Evolutionary conservation across 2,888 invertebrate species (phyloP), one percentile per base, ranked within the genome.

Genomic region (Gisinianus flammeolus): DNA sequence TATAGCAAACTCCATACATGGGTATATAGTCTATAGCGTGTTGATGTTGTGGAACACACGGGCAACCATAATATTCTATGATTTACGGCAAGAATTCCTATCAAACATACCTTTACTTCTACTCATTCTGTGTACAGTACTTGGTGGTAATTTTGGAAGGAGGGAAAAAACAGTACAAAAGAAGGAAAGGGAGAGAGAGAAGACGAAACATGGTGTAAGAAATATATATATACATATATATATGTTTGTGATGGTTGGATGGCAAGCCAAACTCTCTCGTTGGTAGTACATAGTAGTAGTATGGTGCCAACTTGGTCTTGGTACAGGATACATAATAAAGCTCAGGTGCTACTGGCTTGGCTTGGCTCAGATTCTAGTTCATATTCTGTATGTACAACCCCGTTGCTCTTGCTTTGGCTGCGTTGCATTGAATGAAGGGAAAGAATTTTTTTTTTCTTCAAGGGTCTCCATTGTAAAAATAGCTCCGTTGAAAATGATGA

Each of bases 401-500:
- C 12, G 44, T 44, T 44, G 44, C 19, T 12, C 44, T n/a, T n/a
- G 22, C 22, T 22, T 58, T 2, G 22, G 58, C 58, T n/a, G 8
- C 58, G 22, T 58, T 10, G 68, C 30, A n/a, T 19, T 54, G 54
- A 19, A 70, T 28, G 54, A 22, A 16, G 70, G 70, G 30, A 69
- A 54, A 28, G 31, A 35, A n/a, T 68, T 68, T 68, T 69, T 31
- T 35, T 12, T 69, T 22, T 30, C n/a, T 28, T 56, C 33, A 54
- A 54, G 54, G 56, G 70, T 30, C 31, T 44, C 8, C 28, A 24
- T 68, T 33, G 71, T 52, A 28, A 52, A 56, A 62, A 26, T 22
- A 62, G 22, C 58, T 24, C 19, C 16, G 31, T 22, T 44, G n/a
- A 16, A 44, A 52, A 52, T 70, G 69, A 70, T 70, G 69, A 70